Conservation (phyloP, 30 jellyfish, hydroid and myxozoan genomes). For the Aurelia sp. region DNA sequence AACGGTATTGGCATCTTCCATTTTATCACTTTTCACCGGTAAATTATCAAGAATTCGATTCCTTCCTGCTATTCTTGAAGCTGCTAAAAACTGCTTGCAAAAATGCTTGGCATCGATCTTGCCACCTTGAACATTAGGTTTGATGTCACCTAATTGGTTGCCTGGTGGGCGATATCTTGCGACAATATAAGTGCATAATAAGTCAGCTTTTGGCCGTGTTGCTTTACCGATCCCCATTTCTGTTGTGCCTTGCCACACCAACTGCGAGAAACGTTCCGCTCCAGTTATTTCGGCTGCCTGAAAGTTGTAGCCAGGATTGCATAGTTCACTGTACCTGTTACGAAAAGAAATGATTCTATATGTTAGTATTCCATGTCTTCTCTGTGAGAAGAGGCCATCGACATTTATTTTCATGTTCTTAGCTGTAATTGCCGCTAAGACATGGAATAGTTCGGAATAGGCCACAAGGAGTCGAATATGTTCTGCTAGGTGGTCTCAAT, state of each 20-base stretch:
- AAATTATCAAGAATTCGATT: constrained; percentile 32
- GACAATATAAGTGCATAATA: constrained; percentile 72
- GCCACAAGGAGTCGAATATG: too few species aligned
- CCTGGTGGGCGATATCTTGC: constrained; percentile 82
- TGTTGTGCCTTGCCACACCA: constrained; percentile 74
- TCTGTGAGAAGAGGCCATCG: too few species aligned
- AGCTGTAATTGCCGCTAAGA: too few species aligned
- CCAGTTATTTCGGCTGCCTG: constrained; percentile 78
- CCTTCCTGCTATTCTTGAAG: constrained; percentile 49
- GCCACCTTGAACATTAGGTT: constrained; percentile 63
- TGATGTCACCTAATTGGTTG: constrained; percentile 68
- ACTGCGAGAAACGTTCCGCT: constrained; percentile 71
- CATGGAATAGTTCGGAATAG: too few species aligned
- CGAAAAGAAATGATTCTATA: not conserved
- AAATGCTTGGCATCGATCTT: constrained; percentile 35
- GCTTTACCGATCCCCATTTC: constrained; percentile 80
- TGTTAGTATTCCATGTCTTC: too few species aligned
- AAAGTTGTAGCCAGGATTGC: constrained; percentile 91
- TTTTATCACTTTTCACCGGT: constrained; percentile 37
- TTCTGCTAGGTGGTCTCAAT: too few species aligned
- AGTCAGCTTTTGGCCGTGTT: constrained; percentile 50
- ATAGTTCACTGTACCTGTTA: constrained; percentile 91
- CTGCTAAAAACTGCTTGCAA: constrained; percentile 67
- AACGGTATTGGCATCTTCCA: constrained; percentile 55
- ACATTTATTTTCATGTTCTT: too few species aligned